Conservation (phyloP, 2,797 vertebrate genomes). For the Lagocephalus sceleratus region DNA sequence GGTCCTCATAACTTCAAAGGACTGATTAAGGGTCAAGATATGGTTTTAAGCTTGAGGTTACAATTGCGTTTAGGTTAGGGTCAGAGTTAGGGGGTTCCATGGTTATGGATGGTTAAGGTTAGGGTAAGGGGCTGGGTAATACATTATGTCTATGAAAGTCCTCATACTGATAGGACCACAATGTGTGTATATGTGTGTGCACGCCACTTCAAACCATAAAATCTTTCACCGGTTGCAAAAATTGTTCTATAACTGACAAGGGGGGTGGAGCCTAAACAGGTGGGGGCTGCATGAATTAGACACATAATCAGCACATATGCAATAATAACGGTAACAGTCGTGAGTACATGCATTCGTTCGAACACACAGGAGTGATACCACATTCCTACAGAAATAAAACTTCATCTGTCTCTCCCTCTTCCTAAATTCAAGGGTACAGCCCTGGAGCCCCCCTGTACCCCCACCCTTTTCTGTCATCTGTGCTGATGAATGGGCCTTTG, state of each 20-base stretch:
- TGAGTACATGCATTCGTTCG: neutral
- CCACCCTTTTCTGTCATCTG: conserved; percentile 58
- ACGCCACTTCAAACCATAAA: conserved; percentile 56
- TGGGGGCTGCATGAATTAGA: conserved; percentile 38
- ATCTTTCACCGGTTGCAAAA: conserved; percentile 50
- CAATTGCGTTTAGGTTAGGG: too few species aligned
- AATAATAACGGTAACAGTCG: conserved; percentile 1
- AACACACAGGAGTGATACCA: conserved; percentile 1
- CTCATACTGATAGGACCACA: too few species aligned
- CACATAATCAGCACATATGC: conserved; percentile 12
- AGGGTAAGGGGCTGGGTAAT: too few species aligned
- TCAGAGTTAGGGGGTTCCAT: too few species aligned
- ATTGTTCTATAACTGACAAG: conserved; percentile 39
- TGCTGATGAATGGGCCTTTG: conserved; percentile 71
- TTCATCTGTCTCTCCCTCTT: conserved; percentile 8
- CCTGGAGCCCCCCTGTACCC: conserved; percentile 35
- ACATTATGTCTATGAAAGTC: too few species aligned
- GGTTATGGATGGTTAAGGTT: too few species aligned
- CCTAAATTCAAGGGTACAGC: conserved; percentile 59
- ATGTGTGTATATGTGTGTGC: conserved; percentile 35
- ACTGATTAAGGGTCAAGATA: too few species aligned
- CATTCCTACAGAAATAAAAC: conserved; percentile 29
- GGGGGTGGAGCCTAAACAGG: conserved; percentile 31
- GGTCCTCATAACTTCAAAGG: too few species aligned
- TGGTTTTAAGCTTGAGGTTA: too few species aligned